Conservation (phyloP, 2,888 invertebrate species). For the Abscondita cerata region DNA sequence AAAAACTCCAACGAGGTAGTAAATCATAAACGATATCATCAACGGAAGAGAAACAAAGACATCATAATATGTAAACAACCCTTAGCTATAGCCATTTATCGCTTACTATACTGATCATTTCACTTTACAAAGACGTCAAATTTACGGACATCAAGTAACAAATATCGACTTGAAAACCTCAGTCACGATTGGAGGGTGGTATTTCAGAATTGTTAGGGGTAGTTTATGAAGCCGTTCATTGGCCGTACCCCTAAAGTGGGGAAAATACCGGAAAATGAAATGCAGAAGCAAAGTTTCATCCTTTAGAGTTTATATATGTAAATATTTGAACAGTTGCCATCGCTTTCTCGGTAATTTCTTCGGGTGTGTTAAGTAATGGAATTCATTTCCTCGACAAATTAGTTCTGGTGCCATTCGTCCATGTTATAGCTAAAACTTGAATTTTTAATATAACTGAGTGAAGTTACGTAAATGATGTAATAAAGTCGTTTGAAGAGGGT, state of each 20-base stretch:
- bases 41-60: slow-evolving; percentile 21
- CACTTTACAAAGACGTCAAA: slow-evolving; percentile 54
- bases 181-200: slow-evolving; percentile 57
- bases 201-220: slow-evolving; percentile 49
- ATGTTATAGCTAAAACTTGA: too few relatives aligned
- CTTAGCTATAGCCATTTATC: slow-evolving; percentile 53
- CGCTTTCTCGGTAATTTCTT: background rate
- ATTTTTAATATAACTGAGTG: background rate
- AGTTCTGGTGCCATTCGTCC: background rate
- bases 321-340: slow-evolving; percentile 19
- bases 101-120: slow-evolving; percentile 53
- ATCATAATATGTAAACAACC: slow-evolving; percentile 47
- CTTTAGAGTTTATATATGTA: slow-evolving; percentile 25
- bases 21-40: slow-evolving; percentile 27
- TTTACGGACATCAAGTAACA: slow-evolving; percentile 56
- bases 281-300: slow-evolving; percentile 30
- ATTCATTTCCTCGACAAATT: background rate
- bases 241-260: slow-evolving; percentile 39
- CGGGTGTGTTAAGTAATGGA: background rate
- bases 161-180: slow-evolving; percentile 60
- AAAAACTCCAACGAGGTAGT: slow-evolving; percentile 13
- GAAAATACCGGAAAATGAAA: slow-evolving; percentile 42
- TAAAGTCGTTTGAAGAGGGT: slow-evolving; percentile 13
- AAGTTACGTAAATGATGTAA: slow-evolving; percentile 7
- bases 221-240: slow-evolving; percentile 45